Percentiles rank a stretch among this genome's conserved stretches.
Evolutionary conservation across 1,140 invertebrate species (phyloP).

Genomic region (Drosophila neocordata): DNA sequence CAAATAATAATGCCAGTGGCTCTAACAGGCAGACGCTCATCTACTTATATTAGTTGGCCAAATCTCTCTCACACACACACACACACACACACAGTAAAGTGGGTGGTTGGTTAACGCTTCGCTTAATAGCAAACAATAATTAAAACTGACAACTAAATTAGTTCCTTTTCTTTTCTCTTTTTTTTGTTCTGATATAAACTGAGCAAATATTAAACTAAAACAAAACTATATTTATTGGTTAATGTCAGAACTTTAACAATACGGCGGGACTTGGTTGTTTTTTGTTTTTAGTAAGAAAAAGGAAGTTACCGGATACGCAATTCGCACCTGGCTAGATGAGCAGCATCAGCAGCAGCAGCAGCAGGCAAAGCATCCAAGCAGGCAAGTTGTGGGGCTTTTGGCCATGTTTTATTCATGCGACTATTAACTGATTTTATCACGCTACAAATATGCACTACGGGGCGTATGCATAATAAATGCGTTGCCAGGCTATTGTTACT

Average conservation of each 20-base stretch:
- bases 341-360: background rate
- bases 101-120: conserved; percentile 47
- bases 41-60: conserved; percentile 13
- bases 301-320: conserved; percentile 25
- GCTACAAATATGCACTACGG: conserved; percentile 78
- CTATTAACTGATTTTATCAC: conserved; percentile 79
- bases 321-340: conserved; percentile 42
- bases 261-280: conserved; percentile 15
- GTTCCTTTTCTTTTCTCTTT: conserved; percentile 35
- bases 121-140: conserved; percentile 70
- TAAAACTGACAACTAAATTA: conserved; percentile 81
- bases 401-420: conserved; percentile 72
- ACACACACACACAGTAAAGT: background rate
- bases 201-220: conserved; percentile 19
- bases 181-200: conserved; percentile 28
- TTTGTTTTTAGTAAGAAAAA: conserved; percentile 8
- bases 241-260: conserved; percentile 31
- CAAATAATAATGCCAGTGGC: conserved; percentile 74
- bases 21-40: conserved; percentile 7
- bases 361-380: background rate
- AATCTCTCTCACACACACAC: conserved; percentile 14
- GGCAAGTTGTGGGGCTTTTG: conserved; percentile 22
- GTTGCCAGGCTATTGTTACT: conserved; percentile 45
- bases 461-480: conserved; percentile 78
- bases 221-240: conserved; percentile 9